Percentiles rank a stretch among this genome's conserved stretches.
phyloP scores from a whole-genome alignment of 23 tunicate genomes.

The Botrylloides violaceus region DNA sequence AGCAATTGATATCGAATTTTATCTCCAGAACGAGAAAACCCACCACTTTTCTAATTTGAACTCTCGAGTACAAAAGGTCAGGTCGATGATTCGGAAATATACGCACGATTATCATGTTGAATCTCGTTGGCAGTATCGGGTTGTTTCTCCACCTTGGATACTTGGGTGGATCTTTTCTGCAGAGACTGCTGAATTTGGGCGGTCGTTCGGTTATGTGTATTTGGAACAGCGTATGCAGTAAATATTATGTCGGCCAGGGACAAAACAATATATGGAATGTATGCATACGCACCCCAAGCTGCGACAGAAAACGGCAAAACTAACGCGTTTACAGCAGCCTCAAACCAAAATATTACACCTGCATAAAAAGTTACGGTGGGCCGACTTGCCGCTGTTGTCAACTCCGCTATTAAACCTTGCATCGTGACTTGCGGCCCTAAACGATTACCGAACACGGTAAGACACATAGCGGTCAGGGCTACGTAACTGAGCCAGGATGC shows the following conservation, averaged over 20 bases:
- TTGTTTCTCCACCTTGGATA: too few species aligned
- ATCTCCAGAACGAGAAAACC: too few species aligned
- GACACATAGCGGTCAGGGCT: neutral
- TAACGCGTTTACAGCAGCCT: constrained; percentile 8
- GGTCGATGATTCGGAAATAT: too few species aligned
- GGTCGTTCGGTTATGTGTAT: constrained; percentile 23
- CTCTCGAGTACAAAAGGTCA: too few species aligned
- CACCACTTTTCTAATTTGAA: too few species aligned
- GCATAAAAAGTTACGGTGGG: constrained; percentile 17
- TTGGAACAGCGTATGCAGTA: constrained; percentile 3
- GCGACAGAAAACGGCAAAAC: constrained; percentile 28
- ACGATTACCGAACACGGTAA: constrained; percentile 14
- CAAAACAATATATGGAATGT: constrained; percentile 15
- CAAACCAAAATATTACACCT: constrained; percentile 28
- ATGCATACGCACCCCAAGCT: constrained; percentile 34
- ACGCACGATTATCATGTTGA: too few species aligned
- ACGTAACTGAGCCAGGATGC: neutral
- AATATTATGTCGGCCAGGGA: neutral
- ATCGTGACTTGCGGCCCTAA: constrained; percentile 15
- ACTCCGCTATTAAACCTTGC: constrained; percentile 15
- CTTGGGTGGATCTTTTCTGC: neutral
- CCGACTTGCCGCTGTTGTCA: constrained; percentile 26
- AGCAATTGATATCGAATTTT: too few species aligned
- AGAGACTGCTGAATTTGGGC: constrained; percentile 21
- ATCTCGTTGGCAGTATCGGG: too few species aligned